phyloP scores from a whole-genome alignment of 30 jellyfish, hydroid and myxozoan genomes.

The Cassiopea xamachana region DNA sequence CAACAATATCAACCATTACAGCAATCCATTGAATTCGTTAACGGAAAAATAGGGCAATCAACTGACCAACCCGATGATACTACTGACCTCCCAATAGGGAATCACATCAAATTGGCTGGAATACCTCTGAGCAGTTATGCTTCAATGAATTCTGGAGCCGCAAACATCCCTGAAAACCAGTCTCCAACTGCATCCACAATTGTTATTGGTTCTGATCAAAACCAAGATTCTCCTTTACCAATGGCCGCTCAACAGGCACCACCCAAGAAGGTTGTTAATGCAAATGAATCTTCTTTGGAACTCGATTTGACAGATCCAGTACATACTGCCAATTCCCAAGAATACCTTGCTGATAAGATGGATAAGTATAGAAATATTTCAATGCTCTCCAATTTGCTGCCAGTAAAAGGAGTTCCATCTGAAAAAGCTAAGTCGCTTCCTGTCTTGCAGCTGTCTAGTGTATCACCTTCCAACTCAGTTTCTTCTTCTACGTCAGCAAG shows the following conservation, averaged over 20 bases:
- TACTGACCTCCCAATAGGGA: background rate
- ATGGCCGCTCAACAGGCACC: background rate
- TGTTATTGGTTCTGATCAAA: constrained; percentile 17
- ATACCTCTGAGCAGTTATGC: constrained; percentile 22
- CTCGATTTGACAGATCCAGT: constrained; percentile 69
- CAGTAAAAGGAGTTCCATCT: constrained; percentile 53
- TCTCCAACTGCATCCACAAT: constrained; percentile 41
- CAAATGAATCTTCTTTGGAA: constrained; percentile 29
- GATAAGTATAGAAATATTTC: constrained; percentile 45
- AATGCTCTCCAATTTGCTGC: constrained; percentile 56
- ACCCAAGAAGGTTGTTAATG: background rate
- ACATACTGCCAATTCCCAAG: constrained; percentile 20
- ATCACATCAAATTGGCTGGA: background rate
- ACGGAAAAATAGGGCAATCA: background rate
- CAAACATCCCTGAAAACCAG: constrained; percentile 18
- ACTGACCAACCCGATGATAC: background rate
- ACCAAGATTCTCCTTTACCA: background rate
- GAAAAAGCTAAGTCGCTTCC: constrained; percentile 6
- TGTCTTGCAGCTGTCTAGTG: background rate
- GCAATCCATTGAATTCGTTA: background rate
- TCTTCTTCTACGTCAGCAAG: constrained; percentile 18
- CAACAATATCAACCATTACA: background rate
- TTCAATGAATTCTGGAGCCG: background rate
- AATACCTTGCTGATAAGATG: constrained; percentile 15
- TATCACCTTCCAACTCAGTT: background rate